Conservation (phyloP, 2,888 invertebrate species). For the Petrolisthes manimaculis region DNA sequence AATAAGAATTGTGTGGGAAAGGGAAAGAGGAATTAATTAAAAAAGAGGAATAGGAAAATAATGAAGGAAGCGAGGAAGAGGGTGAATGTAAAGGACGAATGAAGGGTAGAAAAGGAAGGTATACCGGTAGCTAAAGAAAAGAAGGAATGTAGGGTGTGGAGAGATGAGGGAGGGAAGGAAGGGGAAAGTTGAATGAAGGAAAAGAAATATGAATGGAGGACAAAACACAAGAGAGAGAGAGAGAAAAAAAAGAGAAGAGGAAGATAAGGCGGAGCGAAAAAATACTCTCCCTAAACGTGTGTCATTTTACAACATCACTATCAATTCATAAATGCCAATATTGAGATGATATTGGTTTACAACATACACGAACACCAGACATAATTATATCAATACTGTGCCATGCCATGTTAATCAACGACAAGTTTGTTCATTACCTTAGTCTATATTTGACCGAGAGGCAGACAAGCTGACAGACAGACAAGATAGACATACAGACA, state of each 20-base stretch:
- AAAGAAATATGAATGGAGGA: neutral
- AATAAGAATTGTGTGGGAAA: neutral
- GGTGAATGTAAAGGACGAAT: neutral
- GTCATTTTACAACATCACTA: too few relatives aligned
- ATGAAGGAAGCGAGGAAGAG: neutral
- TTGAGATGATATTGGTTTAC: too few relatives aligned
- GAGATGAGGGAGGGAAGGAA: neutral
- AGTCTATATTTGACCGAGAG: too few relatives aligned
- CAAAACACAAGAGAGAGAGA: neutral
- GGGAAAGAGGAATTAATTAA: neutral
- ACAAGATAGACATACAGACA: too few relatives aligned
- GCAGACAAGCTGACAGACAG: too few relatives aligned
- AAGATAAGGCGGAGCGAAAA: neutral
- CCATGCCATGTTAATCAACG: too few relatives aligned
- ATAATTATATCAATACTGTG: too few relatives aligned
- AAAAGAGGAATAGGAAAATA: neutral
- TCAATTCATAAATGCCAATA: too few relatives aligned
- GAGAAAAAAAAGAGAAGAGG: constrained; percentile 1
- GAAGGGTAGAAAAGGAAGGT: neutral
- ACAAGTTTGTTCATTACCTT: too few relatives aligned
- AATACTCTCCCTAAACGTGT: too few relatives aligned
- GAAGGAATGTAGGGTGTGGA: neutral
- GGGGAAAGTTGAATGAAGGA: neutral
- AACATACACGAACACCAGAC: too few relatives aligned
- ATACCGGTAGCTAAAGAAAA: neutral